These are phyloP conservation scores for Calliopum simillimum DNA, from an alignment of 2,888 invertebrate species.

Conservation along the genomic window DNA sequence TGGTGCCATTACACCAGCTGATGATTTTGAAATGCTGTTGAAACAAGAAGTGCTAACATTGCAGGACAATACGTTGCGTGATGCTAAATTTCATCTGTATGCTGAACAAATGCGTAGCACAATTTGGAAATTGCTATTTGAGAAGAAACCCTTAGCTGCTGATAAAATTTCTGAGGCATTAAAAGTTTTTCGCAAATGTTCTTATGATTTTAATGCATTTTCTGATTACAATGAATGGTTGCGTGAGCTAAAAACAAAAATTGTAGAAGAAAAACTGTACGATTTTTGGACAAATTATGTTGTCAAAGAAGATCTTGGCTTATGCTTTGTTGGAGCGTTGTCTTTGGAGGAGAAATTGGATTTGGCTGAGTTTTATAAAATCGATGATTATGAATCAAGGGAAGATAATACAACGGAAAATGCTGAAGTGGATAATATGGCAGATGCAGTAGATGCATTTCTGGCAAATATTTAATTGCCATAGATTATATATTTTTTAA, in stretches of 20 bases:
- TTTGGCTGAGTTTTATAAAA: constrained; percentile 53
- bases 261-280: constrained; percentile 46
- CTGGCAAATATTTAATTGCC: constrained; percentile 43
- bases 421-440: constrained; percentile 43
- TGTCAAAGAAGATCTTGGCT: constrained; percentile 57
- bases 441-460: constrained; percentile 46
- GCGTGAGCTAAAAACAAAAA: constrained; percentile 51
- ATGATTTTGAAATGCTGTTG: constrained; percentile 71
- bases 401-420: constrained; percentile 29
- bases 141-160: constrained; percentile 49
- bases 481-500: not conserved
- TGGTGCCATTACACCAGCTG: constrained; percentile 73
- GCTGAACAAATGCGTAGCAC: constrained; percentile 60
- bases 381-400: constrained; percentile 22
- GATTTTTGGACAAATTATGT: constrained; percentile 60
- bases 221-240: constrained; percentile 62
- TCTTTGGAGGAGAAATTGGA: constrained; percentile 55
- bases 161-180: constrained; percentile 58
- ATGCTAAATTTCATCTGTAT: constrained; percentile 55
- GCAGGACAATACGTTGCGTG: constrained; percentile 51
- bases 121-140: constrained; percentile 56
- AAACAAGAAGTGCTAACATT: constrained; percentile 60
- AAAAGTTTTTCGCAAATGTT: constrained; percentile 54
- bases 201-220: constrained; percentile 55
- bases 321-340: constrained; percentile 54